Evolutionary conservation across 2,113 vertebrate genomes (phyloP).

Genomic region (Psilopogon haemacephalus): DNA sequence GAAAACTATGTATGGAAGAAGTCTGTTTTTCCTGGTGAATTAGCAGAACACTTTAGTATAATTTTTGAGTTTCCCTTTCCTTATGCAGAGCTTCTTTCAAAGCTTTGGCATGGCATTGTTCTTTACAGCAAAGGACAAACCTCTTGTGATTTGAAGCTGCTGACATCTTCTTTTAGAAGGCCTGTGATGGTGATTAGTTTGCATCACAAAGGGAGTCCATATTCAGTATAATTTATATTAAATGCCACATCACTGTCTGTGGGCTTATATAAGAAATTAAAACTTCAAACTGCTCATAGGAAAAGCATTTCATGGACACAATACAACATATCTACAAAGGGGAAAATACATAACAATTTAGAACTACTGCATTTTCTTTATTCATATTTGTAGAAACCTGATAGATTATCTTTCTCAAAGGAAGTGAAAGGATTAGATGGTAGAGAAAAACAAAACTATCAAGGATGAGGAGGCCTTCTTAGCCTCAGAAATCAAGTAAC

Average conservation of each 20-base stretch:
- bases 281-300: not conserved
- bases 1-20: not conserved
- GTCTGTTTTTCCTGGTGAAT: not conserved
- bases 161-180: constrained; percentile 11
- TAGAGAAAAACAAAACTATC: not conserved
- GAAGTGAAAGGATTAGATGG: not conserved
- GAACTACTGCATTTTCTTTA: not conserved
- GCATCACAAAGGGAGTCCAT: constrained; percentile 29
- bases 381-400: not conserved
- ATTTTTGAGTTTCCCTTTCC: not conserved
- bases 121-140: constrained; percentile 11
- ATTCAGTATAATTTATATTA: not conserved
- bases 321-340: not conserved
- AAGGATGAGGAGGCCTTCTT: not conserved
- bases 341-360: not conserved
- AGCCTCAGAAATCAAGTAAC: not conserved
- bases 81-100: constrained; percentile 13
- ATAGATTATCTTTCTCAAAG: not conserved
- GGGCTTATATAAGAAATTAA: not conserved
- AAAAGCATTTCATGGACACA: not conserved
- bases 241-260: not conserved
- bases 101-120: not conserved
- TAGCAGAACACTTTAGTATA: not conserved
- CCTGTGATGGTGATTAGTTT: constrained; percentile 10
- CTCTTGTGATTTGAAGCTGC: constrained; percentile 36